These are phyloP conservation scores for Galaxea fascicularis DNA, from an alignment of 92 coral and sea anemone species.

Conservation along the genomic window DNA sequence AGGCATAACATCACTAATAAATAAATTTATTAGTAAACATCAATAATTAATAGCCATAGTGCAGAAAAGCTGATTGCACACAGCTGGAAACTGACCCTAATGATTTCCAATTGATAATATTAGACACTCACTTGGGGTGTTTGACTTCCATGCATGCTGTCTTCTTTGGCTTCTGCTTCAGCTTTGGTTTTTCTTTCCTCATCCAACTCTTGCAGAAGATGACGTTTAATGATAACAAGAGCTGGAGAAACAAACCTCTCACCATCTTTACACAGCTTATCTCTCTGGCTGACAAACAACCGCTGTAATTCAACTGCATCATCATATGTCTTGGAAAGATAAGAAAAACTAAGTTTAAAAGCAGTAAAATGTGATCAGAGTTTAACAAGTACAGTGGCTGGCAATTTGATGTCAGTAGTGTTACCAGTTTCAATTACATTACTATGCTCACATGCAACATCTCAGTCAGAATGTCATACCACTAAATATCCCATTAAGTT, in stretches of 20 bases:
- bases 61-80: background rate
- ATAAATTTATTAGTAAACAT: no score
- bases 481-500: no score
- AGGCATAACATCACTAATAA: no score
- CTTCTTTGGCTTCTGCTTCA: constrained; percentile 81
- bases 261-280: constrained; percentile 96
- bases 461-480: no score
- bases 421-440: no score
- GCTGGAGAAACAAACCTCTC: constrained; percentile 99
- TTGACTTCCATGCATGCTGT: constrained; percentile 52
- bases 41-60: no score
- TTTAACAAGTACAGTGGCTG: background rate
- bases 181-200: constrained; percentile 91
- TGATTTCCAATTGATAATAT: no score
- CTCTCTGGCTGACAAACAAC: constrained; percentile 85
- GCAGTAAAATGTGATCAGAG: background rate
- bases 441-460: no score
- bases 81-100: background rate
- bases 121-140: constrained; percentile 42
- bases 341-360: background rate
- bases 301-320: constrained; percentile 93
- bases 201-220: constrained; percentile 85
- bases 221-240: constrained; percentile 87
- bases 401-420: no score
- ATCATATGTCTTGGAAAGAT: constrained; percentile 77